Evolutionary conservation across 53 echinoderm and acorn worm genomes (phyloP).

Genomic region (Arbacia lixula): DNA sequence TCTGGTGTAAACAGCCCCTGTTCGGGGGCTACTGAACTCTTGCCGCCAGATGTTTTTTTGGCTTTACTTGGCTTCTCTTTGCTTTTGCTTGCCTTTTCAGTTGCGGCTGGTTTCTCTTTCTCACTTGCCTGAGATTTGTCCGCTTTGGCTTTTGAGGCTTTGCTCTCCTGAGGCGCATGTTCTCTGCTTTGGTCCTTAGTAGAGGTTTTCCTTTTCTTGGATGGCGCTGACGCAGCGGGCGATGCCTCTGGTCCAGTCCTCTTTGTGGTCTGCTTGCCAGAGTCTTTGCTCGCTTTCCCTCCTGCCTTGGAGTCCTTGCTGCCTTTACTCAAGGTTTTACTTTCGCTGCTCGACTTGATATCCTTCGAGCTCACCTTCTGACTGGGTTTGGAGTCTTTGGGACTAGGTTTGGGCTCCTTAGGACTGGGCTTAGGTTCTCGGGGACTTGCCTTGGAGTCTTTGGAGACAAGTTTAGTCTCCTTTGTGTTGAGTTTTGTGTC

Average conservation of each 20-base stretch:
- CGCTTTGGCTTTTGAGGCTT: slow-evolving; percentile 33
- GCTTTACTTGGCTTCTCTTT: slow-evolving; percentile 49
- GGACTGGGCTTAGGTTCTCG: slow-evolving; percentile 63
- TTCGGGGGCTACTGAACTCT: not conserved
- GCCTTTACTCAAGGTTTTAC: slow-evolving; percentile 5
- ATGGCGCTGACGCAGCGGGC: slow-evolving; percentile 25
- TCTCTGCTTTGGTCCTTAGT: slow-evolving; percentile 63
- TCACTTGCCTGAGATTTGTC: slow-evolving; percentile 15
- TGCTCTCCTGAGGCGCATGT: slow-evolving; percentile 47
- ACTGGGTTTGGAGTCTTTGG: slow-evolving; percentile 73
- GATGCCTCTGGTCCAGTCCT: slow-evolving; percentile 19
- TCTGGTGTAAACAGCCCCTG: slow-evolving; percentile 85
- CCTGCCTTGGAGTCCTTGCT: slow-evolving; percentile 63
- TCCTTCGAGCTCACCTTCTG: slow-evolving; percentile 65
- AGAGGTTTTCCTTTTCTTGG: slow-evolving; percentile 81
- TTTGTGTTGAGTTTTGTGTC: slow-evolving; percentile 54
- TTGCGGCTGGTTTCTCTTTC: slow-evolving; percentile 36
- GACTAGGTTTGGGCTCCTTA: slow-evolving; percentile 65
- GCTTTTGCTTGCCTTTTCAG: slow-evolving; percentile 50
- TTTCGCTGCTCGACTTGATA: slow-evolving; percentile 39
- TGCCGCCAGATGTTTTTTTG: slow-evolving; percentile 46
- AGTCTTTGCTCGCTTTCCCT: slow-evolving; percentile 43
- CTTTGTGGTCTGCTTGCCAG: slow-evolving; percentile 56
- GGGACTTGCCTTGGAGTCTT: slow-evolving; percentile 54
- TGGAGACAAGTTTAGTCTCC: slow-evolving; percentile 35